A percentile compares a stretch with the other conserved stretches of the same genome.
These are phyloP conservation scores for Laspeyria flexula DNA, from an alignment of 2,888 invertebrate species.

Conservation along the genomic window DNA sequence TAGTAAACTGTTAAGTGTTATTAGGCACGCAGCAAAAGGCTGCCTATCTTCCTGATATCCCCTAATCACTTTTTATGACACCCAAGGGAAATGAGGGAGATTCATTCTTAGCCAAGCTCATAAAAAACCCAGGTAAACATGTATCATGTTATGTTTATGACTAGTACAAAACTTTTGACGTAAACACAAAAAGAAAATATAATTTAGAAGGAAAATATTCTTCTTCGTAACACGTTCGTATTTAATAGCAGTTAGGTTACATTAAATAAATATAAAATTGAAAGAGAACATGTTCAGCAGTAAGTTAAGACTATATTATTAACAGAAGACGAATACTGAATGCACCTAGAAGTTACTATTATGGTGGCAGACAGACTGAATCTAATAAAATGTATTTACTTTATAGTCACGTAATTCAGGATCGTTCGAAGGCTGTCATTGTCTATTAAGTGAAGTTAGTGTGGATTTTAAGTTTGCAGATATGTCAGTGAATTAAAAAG, in stretches of 20 bases:
- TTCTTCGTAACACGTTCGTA: background rate
- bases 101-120: background rate
- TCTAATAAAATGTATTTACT: conserved; percentile 41
- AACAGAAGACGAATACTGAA: conserved; percentile 38
- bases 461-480: conserved; percentile 26
- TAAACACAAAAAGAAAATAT: conserved; percentile 3
- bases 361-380: conserved; percentile 39
- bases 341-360: conserved; percentile 42
- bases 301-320: conserved; percentile 25
- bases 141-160: conserved; percentile 3
- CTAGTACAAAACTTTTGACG: background rate
- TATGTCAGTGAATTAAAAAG: no score
- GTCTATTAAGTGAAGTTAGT: conserved; percentile 40
- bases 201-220: background rate
- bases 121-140: background rate
- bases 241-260: background rate
- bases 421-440: conserved; percentile 43
- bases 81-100: conserved; percentile 2
- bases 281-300: conserved; percentile 7
- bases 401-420: conserved; percentile 48
- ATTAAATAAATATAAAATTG: conserved; percentile 10
- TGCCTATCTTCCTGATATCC: conserved; percentile 1
- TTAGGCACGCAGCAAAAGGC: conserved; percentile 5
- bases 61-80: conserved; percentile 13
- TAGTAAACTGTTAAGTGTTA: conserved; percentile 4